These are phyloP conservation scores for Nothobranchius kuhntae DNA, from an alignment of 2,113 vertebrate genomes.

Conservation along the genomic window DNA sequence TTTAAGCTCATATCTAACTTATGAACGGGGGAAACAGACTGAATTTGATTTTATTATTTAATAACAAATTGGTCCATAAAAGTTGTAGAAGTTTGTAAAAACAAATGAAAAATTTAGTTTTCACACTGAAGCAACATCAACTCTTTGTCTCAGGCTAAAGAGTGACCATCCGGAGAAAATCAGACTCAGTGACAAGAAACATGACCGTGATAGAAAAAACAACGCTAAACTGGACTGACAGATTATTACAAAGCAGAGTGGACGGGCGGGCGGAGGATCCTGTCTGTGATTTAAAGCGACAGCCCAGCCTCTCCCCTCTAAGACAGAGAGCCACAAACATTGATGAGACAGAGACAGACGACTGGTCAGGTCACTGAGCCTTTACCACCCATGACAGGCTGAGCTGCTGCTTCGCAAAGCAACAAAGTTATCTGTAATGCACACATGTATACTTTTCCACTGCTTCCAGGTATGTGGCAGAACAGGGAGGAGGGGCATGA, in stretches of 20 bases:
- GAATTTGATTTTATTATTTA: too few relatives aligned
- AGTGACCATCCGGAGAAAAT: background rate
- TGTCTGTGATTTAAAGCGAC: conserved; percentile 34
- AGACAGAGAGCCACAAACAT: conserved; percentile 16
- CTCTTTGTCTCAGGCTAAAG: background rate
- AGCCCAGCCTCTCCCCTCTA: background rate
- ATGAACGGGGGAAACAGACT: too few relatives aligned
- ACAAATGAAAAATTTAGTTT: too few relatives aligned
- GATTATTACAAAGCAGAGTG: conserved; percentile 5
- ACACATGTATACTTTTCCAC: background rate
- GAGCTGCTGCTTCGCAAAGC: background rate
- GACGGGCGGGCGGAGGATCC: conserved; percentile 5
- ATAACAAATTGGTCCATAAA: too few relatives aligned
- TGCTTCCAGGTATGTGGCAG: background rate
- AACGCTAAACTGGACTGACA: conserved; percentile 1
- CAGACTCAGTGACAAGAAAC: background rate
- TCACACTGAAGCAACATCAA: background rate
- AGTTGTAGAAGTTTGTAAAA: too few relatives aligned
- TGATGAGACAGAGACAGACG: conserved; percentile 17
- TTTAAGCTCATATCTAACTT: too few relatives aligned
- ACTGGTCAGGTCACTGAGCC: conserved; percentile 5
- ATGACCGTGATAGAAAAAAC: background rate
- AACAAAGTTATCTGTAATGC: background rate
- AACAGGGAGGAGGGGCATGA: background rate
- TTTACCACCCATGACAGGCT: background rate